Conservation (phyloP, 1,140 invertebrate species). For the Latrodectus geometricus region DNA sequence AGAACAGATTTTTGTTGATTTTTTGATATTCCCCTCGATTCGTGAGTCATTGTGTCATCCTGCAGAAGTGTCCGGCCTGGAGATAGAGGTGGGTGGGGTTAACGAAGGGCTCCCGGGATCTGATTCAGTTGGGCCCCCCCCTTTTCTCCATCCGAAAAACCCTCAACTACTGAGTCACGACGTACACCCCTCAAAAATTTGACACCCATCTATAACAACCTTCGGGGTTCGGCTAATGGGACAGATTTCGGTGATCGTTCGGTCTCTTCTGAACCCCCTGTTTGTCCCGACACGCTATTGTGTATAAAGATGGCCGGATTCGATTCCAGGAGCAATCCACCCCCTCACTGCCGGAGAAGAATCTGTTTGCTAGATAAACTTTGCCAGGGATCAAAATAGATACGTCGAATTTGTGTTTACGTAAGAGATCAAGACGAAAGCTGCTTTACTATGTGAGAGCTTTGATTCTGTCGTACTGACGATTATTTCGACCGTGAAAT, state of each 20-base stretch:
- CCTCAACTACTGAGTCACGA: constrained; percentile 32
- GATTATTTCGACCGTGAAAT: neutral
- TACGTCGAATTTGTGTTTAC: constrained; percentile 24
- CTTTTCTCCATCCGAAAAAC: constrained; percentile 4
- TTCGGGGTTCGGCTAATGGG: neutral
- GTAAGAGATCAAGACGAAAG: constrained; percentile 25
- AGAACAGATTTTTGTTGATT: constrained; percentile 33
- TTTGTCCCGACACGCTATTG: constrained; percentile 13
- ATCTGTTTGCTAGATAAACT: constrained; percentile 51
- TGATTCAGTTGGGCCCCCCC: neutral
- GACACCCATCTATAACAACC: constrained; percentile 29
- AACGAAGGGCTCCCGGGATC: neutral
- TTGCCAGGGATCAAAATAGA: constrained; percentile 7
- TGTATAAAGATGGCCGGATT: constrained; percentile 5
- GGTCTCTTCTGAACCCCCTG: neutral
- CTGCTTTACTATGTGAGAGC: neutral
- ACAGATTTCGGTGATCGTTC: constrained; percentile 1
- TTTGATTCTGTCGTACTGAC: constrained; percentile 33
- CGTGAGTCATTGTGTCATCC: constrained; percentile 50
- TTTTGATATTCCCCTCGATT: neutral
- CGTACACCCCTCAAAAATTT: constrained; percentile 36
- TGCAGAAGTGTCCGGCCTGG: constrained; percentile 46
- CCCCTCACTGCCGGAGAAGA: neutral
- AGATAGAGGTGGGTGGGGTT: neutral
- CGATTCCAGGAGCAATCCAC: neutral